Conservation (phyloP, 2,797 vertebrate species). For the Furcifer pardalis region DNA sequence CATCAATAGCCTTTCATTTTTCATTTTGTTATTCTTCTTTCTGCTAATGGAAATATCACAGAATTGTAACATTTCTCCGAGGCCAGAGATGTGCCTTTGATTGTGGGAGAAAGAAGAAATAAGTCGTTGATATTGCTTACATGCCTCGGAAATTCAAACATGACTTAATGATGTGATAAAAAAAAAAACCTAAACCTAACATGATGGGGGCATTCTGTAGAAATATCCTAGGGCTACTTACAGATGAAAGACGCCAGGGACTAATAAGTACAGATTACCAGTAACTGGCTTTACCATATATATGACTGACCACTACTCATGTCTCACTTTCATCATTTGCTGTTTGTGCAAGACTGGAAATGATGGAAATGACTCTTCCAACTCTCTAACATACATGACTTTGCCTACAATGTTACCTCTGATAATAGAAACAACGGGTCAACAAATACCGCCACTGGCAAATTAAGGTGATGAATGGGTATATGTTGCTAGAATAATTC, state of each 20-base stretch:
- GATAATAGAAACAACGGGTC: too few relatives aligned
- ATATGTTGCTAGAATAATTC: too few relatives aligned
- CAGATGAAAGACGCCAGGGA: not conserved
- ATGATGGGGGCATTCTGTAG: too few relatives aligned
- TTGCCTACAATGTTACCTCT: not conserved
- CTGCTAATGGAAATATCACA: conserved; percentile 53
- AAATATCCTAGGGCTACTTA: not conserved
- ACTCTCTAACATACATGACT: not conserved
- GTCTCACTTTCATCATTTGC: not conserved
- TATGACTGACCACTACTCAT: not conserved
- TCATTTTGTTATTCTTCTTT: conserved; percentile 46
- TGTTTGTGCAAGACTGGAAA: not conserved
- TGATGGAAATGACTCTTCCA: not conserved
- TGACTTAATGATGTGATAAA: not conserved
- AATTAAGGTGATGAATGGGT: too few relatives aligned
- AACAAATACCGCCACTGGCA: too few relatives aligned
- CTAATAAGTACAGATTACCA: not conserved
- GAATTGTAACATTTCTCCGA: conserved; percentile 43
- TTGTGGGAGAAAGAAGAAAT: conserved; percentile 17
- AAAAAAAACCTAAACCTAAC: not conserved
- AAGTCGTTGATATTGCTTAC: not conserved
- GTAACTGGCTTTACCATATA: not conserved
- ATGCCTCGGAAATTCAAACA: not conserved
- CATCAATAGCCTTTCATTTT: conserved; percentile 50
- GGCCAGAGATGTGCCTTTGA: not conserved